Percentiles rank a stretch among this genome's conserved stretches.
Evolutionary conservation across 92 coral and sea anemone genomes (phyloP).

Genomic region (Siderastrea siderea): DNA sequence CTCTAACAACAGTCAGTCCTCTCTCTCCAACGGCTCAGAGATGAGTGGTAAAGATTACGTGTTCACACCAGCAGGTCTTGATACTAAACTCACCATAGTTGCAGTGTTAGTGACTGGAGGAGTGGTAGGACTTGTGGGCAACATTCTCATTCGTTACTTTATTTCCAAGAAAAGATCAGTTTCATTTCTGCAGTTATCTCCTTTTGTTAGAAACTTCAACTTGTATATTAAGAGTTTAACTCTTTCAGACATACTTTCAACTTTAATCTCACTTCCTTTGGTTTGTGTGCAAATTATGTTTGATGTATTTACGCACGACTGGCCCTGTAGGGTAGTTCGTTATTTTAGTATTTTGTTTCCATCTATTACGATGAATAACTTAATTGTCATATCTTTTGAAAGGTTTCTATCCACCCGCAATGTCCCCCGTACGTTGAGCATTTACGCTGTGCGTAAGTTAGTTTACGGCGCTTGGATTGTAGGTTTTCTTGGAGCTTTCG

Average conservation of each 20-base stretch:
- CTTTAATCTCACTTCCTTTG: background rate
- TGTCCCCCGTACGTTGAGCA: background rate
- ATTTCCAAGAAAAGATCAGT: background rate
- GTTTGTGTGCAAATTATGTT: background rate
- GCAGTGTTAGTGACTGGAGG: background rate
- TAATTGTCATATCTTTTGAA: background rate
- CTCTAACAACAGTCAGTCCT: no score
- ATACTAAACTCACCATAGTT: background rate
- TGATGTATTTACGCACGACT: background rate
- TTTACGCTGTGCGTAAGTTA: background rate
- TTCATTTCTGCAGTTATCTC: no score
- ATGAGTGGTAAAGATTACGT: no score
- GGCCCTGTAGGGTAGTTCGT: conserved; percentile 10
- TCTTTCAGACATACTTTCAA: conserved; percentile 6
- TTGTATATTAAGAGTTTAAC: conserved; percentile 16
- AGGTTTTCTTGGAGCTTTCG: background rate
- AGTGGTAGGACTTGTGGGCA: background rate
- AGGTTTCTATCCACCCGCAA: background rate
- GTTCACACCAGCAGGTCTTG: background rate
- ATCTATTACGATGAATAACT: conserved; percentile 11
- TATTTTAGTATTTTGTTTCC: background rate
- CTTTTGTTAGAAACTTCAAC: conserved; percentile 1
- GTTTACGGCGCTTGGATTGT: background rate
- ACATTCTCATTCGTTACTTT: background rate
- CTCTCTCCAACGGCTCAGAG: no score